Conservation (phyloP, 64 coral and sea anemone genomes). For the Montipora foliosa region DNA sequence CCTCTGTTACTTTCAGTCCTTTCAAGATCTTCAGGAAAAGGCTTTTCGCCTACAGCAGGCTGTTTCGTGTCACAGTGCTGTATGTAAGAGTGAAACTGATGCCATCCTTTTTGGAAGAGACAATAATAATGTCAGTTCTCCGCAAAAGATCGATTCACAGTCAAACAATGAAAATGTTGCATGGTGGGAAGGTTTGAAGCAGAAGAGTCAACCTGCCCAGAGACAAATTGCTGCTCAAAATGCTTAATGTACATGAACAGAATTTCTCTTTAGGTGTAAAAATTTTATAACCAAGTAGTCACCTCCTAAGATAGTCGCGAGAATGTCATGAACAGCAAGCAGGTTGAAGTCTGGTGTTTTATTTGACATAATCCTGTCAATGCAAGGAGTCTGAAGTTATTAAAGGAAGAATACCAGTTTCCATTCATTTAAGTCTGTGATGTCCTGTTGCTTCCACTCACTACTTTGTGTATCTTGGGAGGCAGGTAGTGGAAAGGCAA, state of each 20-base stretch:
- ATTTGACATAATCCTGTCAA: too few species aligned
- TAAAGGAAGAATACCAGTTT: too few species aligned
- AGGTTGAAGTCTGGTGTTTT: too few species aligned
- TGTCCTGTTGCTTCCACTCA: too few species aligned
- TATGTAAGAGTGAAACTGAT: conserved; percentile 59
- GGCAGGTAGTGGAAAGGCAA: too few species aligned
- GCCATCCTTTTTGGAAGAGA: conserved; percentile 54
- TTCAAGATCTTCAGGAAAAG: conserved; percentile 48
- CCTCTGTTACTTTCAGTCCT: conserved; percentile 31
- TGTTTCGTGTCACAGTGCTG: conserved; percentile 30
- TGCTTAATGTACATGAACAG: neutral
- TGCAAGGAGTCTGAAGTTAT: too few species aligned
- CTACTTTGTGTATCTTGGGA: too few species aligned
- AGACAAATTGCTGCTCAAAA: conserved; percentile 1
- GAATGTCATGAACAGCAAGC: too few species aligned
- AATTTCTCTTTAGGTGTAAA: neutral
- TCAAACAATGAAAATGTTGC: neutral
- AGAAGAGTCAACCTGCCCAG: neutral
- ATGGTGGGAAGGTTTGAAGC: neutral
- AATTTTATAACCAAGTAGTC: too few species aligned
- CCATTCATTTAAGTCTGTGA: too few species aligned
- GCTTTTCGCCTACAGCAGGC: conserved; percentile 31
- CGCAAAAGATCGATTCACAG: neutral
- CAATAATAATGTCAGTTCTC: conserved; percentile 1
- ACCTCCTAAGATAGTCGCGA: too few species aligned